phyloP scores from a whole-genome alignment of 2,888 invertebrate species.

The Cephus spinipes region DNA sequence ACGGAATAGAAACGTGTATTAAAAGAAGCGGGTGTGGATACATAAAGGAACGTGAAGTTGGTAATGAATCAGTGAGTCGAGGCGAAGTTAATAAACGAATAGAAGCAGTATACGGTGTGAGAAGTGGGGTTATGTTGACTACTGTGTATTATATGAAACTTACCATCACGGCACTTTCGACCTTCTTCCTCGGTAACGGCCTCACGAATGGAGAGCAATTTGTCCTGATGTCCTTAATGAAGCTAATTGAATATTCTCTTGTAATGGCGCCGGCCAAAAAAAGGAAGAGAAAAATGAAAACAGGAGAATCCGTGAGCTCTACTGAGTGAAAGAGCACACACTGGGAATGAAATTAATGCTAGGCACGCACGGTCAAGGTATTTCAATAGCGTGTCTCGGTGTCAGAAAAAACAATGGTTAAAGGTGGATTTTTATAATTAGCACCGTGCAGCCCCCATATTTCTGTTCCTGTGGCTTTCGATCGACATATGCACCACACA shows the following conservation, averaged over 20 bases:
- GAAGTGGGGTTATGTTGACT: too few species aligned
- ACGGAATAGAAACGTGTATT: too few species aligned
- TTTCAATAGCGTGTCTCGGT: background rate
- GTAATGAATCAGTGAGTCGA: too few species aligned
- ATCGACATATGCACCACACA: too few species aligned
- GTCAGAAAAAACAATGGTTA: constrained; percentile 2
- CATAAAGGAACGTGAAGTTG: too few species aligned
- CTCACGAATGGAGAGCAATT: constrained; percentile 4
- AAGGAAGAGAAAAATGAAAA: too few species aligned
- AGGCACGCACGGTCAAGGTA: constrained; percentile 2
- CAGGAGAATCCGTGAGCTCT: background rate
- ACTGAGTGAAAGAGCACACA: constrained; percentile 4
- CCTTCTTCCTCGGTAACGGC: background rate
- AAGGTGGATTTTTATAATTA: constrained; percentile 5
- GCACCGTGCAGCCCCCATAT: background rate
- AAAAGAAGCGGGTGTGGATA: background rate
- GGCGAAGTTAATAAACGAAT: too few species aligned
- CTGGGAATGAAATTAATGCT: constrained; percentile 1
- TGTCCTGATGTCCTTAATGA: constrained; percentile 2
- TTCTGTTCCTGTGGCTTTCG: too few species aligned
- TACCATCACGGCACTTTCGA: background rate
- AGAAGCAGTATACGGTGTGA: too few species aligned
- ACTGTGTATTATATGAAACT: too few species aligned
- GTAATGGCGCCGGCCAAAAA: background rate
- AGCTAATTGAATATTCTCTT: constrained; percentile 6